These are phyloP conservation scores for Atta texana DNA, from an alignment of 1,140 invertebrate species.

Conservation along the genomic window DNA sequence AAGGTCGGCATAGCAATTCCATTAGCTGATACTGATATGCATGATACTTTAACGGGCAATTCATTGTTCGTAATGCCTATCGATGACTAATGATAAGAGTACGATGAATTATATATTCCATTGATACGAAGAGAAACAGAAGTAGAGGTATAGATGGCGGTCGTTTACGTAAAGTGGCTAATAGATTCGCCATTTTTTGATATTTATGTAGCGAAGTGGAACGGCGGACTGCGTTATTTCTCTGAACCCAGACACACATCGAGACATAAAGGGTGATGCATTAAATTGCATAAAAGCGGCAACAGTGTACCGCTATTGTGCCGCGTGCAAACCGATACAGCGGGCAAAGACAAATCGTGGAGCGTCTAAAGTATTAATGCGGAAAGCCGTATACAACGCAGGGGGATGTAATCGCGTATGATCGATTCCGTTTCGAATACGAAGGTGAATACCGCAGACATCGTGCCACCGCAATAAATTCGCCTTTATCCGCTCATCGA, in stretches of 20 bases:
- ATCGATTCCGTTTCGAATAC: conserved; percentile 46
- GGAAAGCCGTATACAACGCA: conserved; percentile 29
- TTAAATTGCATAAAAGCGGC: conserved; percentile 43
- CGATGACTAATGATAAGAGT: neutral
- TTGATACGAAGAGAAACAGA: neutral
- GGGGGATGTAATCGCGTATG: conserved; percentile 36
- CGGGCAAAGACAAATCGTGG: conserved; percentile 52
- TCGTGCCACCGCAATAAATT: conserved; percentile 54
- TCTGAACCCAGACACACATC: neutral
- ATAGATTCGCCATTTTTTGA: conserved; percentile 23
- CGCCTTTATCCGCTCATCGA: conserved; percentile 55
- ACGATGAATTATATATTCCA: neutral
- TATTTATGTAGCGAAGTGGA: conserved; percentile 20
- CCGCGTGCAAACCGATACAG: conserved; percentile 23
- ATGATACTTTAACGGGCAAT: neutral
- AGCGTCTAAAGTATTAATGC: conserved; percentile 52
- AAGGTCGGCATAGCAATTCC: conserved; percentile 33
- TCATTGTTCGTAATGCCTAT: conserved; percentile 26
- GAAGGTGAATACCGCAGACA: conserved; percentile 31
- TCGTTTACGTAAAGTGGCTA: conserved; percentile 33
- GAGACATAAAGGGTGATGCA: conserved; percentile 11
- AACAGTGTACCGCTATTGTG: conserved; percentile 24
- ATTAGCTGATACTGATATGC: conserved; percentile 33
- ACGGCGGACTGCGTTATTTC: conserved; percentile 17
- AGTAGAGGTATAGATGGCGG: neutral